Evolutionary conservation across 2,888 invertebrate genomes (phyloP), one percentile per base, ranked within the genome.

Genomic region (Hanleya hanleyi): DNA sequence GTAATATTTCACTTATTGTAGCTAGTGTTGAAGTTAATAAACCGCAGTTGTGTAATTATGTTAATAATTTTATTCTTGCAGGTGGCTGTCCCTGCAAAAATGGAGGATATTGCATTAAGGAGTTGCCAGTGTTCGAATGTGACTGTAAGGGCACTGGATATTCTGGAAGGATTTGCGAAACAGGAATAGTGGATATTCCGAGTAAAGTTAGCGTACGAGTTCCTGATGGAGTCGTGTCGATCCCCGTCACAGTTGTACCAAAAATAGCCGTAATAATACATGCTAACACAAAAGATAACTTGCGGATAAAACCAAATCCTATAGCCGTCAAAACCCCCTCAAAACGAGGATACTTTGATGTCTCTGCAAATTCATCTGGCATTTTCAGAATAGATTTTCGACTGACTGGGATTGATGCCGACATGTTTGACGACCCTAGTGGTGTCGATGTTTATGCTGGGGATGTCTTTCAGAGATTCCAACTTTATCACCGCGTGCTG

Each of bases 61-160:
- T 57, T 57, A 15, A 29, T 57, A 29, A 15, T 57, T 26, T 15
- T 26, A 1, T 2, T 41, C 18, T 41, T 9, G 9, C 18, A 41
- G 57, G 57, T 57, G 57, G 29, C 29, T 57, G 57, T 57, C 57
- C 57, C 26, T 57, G 57, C 29, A 22, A 57, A 32, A 57, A 57
- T 29, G 32, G 32, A 4, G 57, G 57, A 15, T 29, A 57, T 26
- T 57, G 57, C 29, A 32, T 29, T 29, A 29, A 22, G 22, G 57
- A 57, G 26, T 26, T 57, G 2, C 57, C 57, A 2, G 15, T 57
- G 2, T 57, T 29, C 32, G 32, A 57, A 26, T 57, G 57, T 26
- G 57, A 57, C 29, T 57, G 57, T 57, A 15, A 22, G 2, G 57
- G 9, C 12, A 57, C 57, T 57, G 57, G 57, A 22, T 57, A 57